Base-by-base conservation (phyloP, 2,888 invertebrate species). In the Perizoma affinitatum region DNA sequence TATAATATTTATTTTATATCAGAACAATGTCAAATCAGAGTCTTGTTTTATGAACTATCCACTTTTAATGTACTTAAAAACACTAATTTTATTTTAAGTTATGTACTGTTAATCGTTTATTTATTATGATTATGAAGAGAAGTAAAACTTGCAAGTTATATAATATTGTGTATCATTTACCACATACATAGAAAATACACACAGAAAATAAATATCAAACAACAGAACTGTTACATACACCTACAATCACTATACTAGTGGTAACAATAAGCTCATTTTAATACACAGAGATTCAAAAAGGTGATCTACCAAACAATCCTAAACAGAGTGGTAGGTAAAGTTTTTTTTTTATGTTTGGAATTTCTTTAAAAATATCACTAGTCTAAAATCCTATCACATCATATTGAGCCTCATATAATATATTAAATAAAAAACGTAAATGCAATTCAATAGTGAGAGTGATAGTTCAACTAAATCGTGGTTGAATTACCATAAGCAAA, bases 121-220 rank as follows among this genome's bases (percentile, higher is more conserved):
- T 3, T 42, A 42, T n/a, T n/a, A n/a, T 42, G 36, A 41, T 51
- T 51, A 60, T 51, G 44, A 9, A 22, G 22, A 35, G 46, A 57
- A 49, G 49, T 57, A 44, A 55, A 60, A 52, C 44, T 48, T 52
- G 44, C 22, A 22, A 11, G 9, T 48, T 34, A 35, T 47, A 44
- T 55, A 33, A 51, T 9, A 49, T 45, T 41, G 45, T 8, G 44
- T 61, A 52, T 61, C 67, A 76, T 86, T 65, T 46, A n/a, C 8
- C 43, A 49, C 11, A n/a, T n/a, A n/a, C n/a, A n/a, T n/a, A n/a
- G n/a, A n/a, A n/a, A n/a, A n/a, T 38, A 41, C 11, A 6, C 34
- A 9, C 33, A 35, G 36, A 11, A 7, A 35, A 34, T 43, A 45
- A 10, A 10, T 6, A n/a, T 22, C 5, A 33, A 10, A 53, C 9